Evolutionary conservation across 2,888 invertebrate genomes (phyloP).

Genomic region (Aphidoletes aphidimyza): DNA sequence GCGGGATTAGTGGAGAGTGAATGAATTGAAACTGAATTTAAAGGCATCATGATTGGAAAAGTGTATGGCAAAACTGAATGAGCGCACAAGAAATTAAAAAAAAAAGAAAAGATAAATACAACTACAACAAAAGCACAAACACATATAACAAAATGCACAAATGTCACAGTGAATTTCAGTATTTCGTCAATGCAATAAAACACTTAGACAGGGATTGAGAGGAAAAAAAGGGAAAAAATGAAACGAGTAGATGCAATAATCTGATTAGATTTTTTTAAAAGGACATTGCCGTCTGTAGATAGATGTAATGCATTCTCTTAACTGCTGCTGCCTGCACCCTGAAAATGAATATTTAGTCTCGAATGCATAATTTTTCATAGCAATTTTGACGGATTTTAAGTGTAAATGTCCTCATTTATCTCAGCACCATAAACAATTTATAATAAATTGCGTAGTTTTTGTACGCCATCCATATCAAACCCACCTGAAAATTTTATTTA

Average conservation of each 20-base stretch:
- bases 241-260: neutral
- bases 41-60: neutral
- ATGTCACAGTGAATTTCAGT: neutral
- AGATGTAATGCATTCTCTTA: neutral
- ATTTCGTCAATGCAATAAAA: neutral
- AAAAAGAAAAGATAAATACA: too few species aligned
- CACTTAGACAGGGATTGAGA: neutral
- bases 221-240: neutral
- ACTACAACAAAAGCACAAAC: too few species aligned
- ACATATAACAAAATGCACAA: too few species aligned
- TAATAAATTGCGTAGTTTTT: too few species aligned
- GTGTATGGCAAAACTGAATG: too few species aligned
- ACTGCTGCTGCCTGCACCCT: too few species aligned
- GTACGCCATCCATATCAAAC: too few species aligned
- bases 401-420: too few species aligned
- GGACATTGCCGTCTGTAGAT: neutral
- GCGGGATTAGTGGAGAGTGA: neutral
- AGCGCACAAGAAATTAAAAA: neutral
- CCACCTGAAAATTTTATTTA: neutral
- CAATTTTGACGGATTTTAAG: too few species aligned
- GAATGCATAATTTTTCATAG: too few species aligned
- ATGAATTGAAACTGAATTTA: neutral
- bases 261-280: conserved; percentile 24
- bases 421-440: too few species aligned
- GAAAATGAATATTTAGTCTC: too few species aligned